Evolutionary conservation across 2,113 vertebrate genomes (phyloP), one percentile per base, ranked within the genome.

Genomic region (Rattus norvegicus): DNA sequence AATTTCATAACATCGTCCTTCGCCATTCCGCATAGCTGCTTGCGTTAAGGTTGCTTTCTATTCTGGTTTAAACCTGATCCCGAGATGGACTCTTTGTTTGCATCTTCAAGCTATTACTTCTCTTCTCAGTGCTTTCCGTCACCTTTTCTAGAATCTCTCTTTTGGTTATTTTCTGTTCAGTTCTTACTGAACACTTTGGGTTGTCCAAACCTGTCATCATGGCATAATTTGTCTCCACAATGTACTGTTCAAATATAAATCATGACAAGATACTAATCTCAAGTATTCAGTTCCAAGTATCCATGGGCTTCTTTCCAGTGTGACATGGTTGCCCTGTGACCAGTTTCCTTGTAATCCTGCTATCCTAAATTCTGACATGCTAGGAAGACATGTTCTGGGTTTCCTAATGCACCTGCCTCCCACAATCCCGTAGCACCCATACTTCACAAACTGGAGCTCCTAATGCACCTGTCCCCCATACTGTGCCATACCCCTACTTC

Each of bases 1-100:
- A 75, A 33, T 91, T 90, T 90, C 67, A 90, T 76, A 96, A 91
- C 8, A 49, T 79, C 88, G 54, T 81, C 52, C 26, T 39, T 61
- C 16, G 81, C 79, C 28, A 69, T 75, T n/a, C 61, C 49, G 70
- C 2, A 67, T 49, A 28, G 59, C 12, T 20, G 24, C 81, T 93
- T 70, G n/a, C 12, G n/a, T 43, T 24, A 76, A 87, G 16, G 22
- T 70, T 94, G 49, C 84, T 95, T 94, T 93, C 73, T 28, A 56
- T 90, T 90, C 36, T 26, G 72, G 75, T 67, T 72, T 81, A 93
- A 76, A 93, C 76, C 2, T 26, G 85, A 67, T 30, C 13, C 56
- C 63, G 83, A 80, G 6, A 80, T n/a, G 67, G 54, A 7, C 2
- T 86, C 72, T 85, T 90, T 2, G 69, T 87, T 7, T 65, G 16